A percentile compares a stretch with the other conserved stretches of the same genome.
Evolutionary conservation across 2,888 invertebrate genomes (phyloP).

Genomic region (Himalopsyche japonica): DNA sequence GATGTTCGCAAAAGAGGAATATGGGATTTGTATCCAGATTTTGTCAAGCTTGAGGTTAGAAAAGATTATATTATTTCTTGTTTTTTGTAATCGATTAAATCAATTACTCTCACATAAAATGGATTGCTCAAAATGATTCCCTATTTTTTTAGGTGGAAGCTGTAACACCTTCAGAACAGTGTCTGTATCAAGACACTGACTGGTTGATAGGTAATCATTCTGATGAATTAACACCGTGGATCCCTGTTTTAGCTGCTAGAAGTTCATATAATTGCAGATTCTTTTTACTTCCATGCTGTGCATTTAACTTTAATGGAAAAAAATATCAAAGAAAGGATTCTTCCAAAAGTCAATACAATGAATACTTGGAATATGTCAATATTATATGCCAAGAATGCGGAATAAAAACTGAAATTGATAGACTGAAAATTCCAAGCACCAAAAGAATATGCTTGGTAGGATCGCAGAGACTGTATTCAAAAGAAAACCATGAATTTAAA

Average conservation of each 20-base stretch:
- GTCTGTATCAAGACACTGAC: constrained; percentile 72
- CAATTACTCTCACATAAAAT: background rate
- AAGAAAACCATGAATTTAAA: constrained; percentile 48
- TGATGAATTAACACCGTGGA: constrained; percentile 98
- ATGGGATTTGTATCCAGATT: constrained; percentile 78
- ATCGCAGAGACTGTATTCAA: constrained; percentile 53
- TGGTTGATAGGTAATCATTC: constrained; percentile 99
- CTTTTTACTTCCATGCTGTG: constrained; percentile 94
- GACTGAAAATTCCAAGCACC: constrained; percentile 94
- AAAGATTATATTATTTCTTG: background rate
- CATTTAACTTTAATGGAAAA: constrained; percentile 83
- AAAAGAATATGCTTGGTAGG: constrained; percentile 84
- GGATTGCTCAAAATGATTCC: background rate
- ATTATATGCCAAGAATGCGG: constrained; percentile 69
- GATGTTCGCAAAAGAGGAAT: constrained; percentile 85
- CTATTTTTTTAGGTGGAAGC: constrained; percentile 60
- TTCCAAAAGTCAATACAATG: constrained; percentile 74
- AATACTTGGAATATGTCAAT: constrained; percentile 70
- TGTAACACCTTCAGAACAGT: constrained; percentile 69
- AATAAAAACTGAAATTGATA: constrained; percentile 76
- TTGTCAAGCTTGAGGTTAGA: constrained; percentile 67
- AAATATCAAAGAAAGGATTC: constrained; percentile 79
- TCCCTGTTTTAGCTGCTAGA: constrained; percentile 86
- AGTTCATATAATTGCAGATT: constrained; percentile 76
- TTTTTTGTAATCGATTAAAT: too few species aligned